Conservation (phyloP, 1,140 invertebrate species). For the Sogatella furcifera region DNA sequence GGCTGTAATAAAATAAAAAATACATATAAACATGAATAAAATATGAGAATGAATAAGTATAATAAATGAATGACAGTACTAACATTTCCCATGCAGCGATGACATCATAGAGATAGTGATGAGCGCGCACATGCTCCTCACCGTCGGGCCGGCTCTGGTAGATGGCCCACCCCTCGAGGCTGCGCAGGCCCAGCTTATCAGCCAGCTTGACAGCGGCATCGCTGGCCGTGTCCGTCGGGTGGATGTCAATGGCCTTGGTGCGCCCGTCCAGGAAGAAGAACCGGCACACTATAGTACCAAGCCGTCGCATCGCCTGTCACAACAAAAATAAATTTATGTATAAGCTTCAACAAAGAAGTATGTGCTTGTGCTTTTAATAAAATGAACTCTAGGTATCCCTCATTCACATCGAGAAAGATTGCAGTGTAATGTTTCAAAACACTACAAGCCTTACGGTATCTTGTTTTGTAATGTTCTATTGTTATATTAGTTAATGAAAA, state of each 20-base stretch:
- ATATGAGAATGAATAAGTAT: no score
- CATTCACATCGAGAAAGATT: no score
- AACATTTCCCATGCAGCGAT: conserved; percentile 88
- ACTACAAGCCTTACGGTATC: no score
- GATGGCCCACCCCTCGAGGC: conserved; percentile 87
- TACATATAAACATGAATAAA: no score
- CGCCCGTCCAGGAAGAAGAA: conserved; percentile 93
- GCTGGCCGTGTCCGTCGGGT: conserved; percentile 85
- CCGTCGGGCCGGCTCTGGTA: conserved; percentile 75
- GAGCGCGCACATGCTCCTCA: conserved; percentile 85
- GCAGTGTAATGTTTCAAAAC: no score
- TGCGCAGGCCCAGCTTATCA: conserved; percentile 73
- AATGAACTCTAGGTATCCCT: no score
- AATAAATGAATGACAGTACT: conserved; percentile 34
- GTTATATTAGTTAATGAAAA: no score
- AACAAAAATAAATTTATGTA: background rate
- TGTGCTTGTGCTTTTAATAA: no score
- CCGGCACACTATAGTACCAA: conserved; percentile 86
- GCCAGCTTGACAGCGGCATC: conserved; percentile 82
- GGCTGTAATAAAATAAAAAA: no score
- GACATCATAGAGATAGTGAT: conserved; percentile 89
- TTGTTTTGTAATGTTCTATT: no score
- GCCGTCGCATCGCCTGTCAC: conserved; percentile 67
- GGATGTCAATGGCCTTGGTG: conserved; percentile 90
- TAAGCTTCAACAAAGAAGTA: background rate